Percentiles rank a stretch among this genome's conserved stretches.
Evolutionary conservation across 2,888 invertebrate genomes (phyloP).

Genomic region (Hypomecis punctinalis): DNA sequence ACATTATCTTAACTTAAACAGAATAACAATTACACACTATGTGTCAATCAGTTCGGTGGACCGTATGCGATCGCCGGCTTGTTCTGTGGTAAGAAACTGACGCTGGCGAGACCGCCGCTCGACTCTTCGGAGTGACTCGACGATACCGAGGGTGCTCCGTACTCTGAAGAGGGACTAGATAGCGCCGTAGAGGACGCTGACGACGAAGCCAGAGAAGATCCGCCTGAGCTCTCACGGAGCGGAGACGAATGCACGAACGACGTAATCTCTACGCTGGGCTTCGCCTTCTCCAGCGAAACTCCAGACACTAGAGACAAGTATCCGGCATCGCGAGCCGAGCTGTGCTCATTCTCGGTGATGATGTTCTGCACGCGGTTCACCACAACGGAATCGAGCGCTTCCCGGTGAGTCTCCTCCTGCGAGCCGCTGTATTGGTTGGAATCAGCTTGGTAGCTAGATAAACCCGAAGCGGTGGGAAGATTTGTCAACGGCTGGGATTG

Average conservation of each 20-base stretch:
- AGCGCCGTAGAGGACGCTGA: slow-evolving; percentile 47
- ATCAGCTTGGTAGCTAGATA: slow-evolving; percentile 75
- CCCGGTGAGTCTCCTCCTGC: slow-evolving; percentile 58
- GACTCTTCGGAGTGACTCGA: slow-evolving; percentile 45
- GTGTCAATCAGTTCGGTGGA: slow-evolving; percentile 60
- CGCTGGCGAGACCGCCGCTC: slow-evolving; percentile 43
- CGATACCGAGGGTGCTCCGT: slow-evolving; percentile 57
- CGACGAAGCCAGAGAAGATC: slow-evolving; percentile 44
- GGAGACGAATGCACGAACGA: slow-evolving; percentile 76
- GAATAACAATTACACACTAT: slow-evolving; percentile 29
- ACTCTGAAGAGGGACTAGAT: slow-evolving; percentile 51
- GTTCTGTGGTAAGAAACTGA: slow-evolving; percentile 68
- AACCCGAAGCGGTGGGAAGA: slow-evolving; percentile 47
- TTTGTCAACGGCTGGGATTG: slow-evolving; percentile 53
- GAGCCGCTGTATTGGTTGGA: slow-evolving; percentile 65
- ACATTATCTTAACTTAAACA: slow-evolving; percentile 43
- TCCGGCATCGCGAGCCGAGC: slow-evolving; percentile 70
- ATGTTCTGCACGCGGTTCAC: slow-evolving; percentile 71
- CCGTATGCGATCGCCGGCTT: slow-evolving; percentile 70
- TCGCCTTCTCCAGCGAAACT: slow-evolving; percentile 71
- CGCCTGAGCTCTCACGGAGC: slow-evolving; percentile 37
- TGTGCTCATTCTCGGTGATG: slow-evolving; percentile 74
- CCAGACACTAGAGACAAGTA: slow-evolving; percentile 75
- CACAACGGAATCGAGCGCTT: slow-evolving; percentile 69
- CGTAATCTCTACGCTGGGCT: slow-evolving; percentile 75